These are phyloP conservation scores for Ivindomyrus marchei DNA, from an alignment of 2,113 vertebrate species.

Conservation along the genomic window DNA sequence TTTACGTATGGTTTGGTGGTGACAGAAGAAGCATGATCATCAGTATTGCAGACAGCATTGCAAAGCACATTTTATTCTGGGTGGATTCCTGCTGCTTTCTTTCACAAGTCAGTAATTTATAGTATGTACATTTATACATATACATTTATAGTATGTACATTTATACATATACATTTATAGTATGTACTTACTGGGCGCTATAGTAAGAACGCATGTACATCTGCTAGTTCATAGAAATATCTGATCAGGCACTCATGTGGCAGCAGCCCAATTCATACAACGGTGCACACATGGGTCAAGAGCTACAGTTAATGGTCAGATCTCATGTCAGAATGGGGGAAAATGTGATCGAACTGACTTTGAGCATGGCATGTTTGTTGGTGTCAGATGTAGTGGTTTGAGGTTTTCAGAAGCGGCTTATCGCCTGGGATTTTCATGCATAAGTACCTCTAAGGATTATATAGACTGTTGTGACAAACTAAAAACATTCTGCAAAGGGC, in stretches of 20 bases:
- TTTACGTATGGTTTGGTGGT: neutral
- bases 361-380: neutral
- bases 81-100: neutral
- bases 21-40: neutral
- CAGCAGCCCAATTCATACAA: neutral
- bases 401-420: neutral
- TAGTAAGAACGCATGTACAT: neutral
- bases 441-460: neutral
- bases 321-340: neutral
- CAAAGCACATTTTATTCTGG: neutral
- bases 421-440: neutral
- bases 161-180: too few species aligned
- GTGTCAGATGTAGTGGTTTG: neutral
- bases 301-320: neutral
- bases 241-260: neutral
- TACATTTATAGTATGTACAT: too few species aligned
- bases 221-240: neutral
- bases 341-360: neutral
- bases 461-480: neutral
- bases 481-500: neutral
- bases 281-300: neutral
- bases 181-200: neutral
- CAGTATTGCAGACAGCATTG: neutral
- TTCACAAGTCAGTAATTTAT: neutral
- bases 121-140: neutral